Evolutionary conservation across 1,140 invertebrate species (phyloP).

Genomic region (Pseudachorutes palmiensis): DNA sequence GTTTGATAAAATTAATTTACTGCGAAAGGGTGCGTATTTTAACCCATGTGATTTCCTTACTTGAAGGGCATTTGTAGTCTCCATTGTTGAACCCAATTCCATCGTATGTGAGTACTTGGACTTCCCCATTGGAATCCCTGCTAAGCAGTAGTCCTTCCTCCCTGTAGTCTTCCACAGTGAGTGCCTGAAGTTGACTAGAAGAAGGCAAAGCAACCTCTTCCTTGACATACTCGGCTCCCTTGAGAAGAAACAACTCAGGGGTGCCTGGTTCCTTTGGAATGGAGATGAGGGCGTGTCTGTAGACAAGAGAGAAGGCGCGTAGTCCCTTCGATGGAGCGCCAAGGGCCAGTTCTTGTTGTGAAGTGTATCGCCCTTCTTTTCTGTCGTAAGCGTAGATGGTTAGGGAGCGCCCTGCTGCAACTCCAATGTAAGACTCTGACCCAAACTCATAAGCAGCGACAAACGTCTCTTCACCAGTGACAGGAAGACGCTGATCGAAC

Average conservation of each 20-base stretch:
- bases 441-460: constrained; percentile 16
- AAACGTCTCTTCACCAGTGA: background rate
- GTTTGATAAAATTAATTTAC: too few relatives aligned
- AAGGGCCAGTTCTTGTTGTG: background rate
- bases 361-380: background rate
- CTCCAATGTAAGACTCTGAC: constrained; percentile 8
- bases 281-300: constrained; percentile 19
- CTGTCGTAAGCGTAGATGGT: constrained; percentile 18
- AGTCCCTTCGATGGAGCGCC: constrained; percentile 3
- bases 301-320: constrained; percentile 17
- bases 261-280: background rate
- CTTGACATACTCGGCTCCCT: constrained; percentile 9
- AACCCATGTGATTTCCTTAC: too few relatives aligned
- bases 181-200: background rate
- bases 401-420: background rate
- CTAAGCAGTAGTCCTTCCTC: constrained; percentile 19
- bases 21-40: too few relatives aligned
- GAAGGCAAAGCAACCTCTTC: background rate
- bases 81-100: constrained; percentile 9
- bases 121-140: background rate
- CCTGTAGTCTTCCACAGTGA: constrained; percentile 12
- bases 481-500: constrained; percentile 24
- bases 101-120: constrained; percentile 16
- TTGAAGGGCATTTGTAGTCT: constrained; percentile 11
- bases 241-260: constrained; percentile 20